Evolutionary conservation across 2,113 vertebrate species (phyloP), one percentile per base, ranked within the genome.

Genomic region (Elanus axillaris): DNA sequence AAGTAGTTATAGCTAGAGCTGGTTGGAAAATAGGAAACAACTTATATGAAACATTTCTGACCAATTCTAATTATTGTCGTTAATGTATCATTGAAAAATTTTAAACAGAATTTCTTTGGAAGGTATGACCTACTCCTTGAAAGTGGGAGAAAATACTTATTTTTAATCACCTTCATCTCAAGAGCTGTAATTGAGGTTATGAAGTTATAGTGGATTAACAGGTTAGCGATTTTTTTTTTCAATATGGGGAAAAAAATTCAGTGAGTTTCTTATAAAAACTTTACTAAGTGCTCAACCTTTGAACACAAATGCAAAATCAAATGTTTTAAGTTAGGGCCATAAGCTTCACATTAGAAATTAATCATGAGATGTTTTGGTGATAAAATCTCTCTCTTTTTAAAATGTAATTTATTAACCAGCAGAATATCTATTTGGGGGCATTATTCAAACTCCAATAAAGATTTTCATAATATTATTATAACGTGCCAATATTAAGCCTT

Each of bases 371-470:
- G 93, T 96, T 98, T 97, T 96, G 96, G 95, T 96, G 95, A 98
- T 98, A 94, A 95, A 83, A 97, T 98, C 97, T 83, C 96, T 86
- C 97, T 97, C 97, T 97, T 98, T 97, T 97, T 92, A 97, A 97
- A 98, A 97, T 94, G 88, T 97, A 98, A 97, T 97, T 96, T 96
- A 95, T 98, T 97, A 97, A 94, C 40, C 55, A 90, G 92, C 92
- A 82, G 95, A 96, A 83, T 96, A 97, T 97, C 97, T 98, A 97
- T 97, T 98, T 98, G 92, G 92, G 97, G 97, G 97, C 90, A 96
- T 96, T 96, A 71, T 93, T 94, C 90, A 95, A 92, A 90, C 93
- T 85, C 88, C 92, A 95, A 60, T 97, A 97, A 97, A 95, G 95
- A 95, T 95, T 95, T 96, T 94, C 75, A 90, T 81, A 91, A 68